Percentiles rank a stretch among this genome's conserved stretches.
Evolutionary conservation across 2,797 vertebrate species (phyloP).

Genomic region (Luscinia megarhynchos): DNA sequence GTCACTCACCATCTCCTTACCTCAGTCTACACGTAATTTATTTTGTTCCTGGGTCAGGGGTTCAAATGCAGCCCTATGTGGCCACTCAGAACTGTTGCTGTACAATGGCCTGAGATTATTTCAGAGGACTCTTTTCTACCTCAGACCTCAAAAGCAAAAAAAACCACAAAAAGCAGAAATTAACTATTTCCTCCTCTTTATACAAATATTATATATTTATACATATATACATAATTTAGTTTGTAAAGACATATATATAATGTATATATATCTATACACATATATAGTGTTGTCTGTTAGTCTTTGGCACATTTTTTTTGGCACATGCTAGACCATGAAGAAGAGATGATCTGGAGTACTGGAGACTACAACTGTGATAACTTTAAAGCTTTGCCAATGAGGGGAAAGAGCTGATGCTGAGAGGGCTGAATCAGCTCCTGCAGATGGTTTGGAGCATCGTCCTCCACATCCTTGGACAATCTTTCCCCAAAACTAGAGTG

Average conservation of each 20-base stretch:
- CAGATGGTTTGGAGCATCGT: neutral
- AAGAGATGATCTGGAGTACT: neutral
- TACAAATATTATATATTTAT: neutral
- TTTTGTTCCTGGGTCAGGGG: slow-evolving; percentile 50
- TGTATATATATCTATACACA: no score
- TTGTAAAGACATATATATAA: neutral
- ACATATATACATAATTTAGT: neutral
- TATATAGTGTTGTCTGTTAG: neutral
- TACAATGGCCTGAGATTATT: slow-evolving; percentile 11
- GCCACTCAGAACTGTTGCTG: neutral
- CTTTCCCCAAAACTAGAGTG: neutral
- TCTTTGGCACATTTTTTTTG: neutral
- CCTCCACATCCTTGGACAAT: neutral
- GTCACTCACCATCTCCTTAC: slow-evolving; percentile 52
- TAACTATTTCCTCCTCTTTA: neutral
- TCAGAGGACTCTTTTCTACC: neutral
- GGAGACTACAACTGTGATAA: neutral
- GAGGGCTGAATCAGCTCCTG: neutral
- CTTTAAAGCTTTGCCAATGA: neutral
- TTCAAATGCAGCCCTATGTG: slow-evolving; percentile 42
- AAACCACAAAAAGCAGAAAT: neutral
- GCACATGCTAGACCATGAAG: neutral
- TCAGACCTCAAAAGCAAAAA: neutral
- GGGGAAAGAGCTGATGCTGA: neutral
- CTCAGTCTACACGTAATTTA: slow-evolving; percentile 63